These are phyloP conservation scores for Leptatherina wallacei DNA, from an alignment of 2,797 vertebrate species.

Conservation along the genomic window DNA sequence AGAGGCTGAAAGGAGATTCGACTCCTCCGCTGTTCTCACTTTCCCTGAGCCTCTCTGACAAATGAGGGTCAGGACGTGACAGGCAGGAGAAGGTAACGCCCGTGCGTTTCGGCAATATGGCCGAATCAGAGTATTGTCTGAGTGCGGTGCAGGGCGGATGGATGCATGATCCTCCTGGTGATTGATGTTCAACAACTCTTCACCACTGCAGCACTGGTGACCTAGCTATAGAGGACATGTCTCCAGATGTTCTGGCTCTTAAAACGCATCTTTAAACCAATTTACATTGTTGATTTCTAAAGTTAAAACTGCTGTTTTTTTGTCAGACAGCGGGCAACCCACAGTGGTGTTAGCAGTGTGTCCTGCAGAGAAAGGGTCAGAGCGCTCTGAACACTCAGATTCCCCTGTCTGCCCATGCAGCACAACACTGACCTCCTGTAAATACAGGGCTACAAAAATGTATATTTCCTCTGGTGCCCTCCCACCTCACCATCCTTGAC, in stretches of 20 bases:
- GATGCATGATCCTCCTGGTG: slow-evolving; percentile 72
- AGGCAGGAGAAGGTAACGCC: slow-evolving; percentile 45
- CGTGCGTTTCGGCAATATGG: slow-evolving; percentile 60
- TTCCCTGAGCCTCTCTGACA: slow-evolving; percentile 56
- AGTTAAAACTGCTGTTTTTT: neutral
- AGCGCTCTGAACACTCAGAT: slow-evolving; percentile 33
- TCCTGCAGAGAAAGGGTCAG: slow-evolving; percentile 33
- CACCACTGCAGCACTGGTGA: slow-evolving; percentile 56
- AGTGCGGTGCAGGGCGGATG: slow-evolving; percentile 54
- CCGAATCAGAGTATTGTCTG: slow-evolving; percentile 41
- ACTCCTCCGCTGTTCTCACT: slow-evolving; percentile 25
- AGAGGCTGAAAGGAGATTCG: slow-evolving; percentile 42
- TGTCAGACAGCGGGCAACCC: slow-evolving; percentile 7
- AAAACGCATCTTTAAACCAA: slow-evolving; percentile 19
- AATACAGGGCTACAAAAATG: slow-evolving; percentile 88
- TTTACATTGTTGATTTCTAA: neutral
- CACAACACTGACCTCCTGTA: slow-evolving; percentile 71
- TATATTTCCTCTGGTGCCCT: slow-evolving; percentile 86
- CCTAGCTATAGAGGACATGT: slow-evolving; percentile 71
- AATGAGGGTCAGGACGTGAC: slow-evolving; percentile 65
- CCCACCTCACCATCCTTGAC: slow-evolving; percentile 90
- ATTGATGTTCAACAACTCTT: slow-evolving; percentile 73
- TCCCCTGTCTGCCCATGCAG: slow-evolving; percentile 48
- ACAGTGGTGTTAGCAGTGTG: slow-evolving; percentile 9
- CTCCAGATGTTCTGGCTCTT: slow-evolving; percentile 34